A percentile compares a stretch with the other conserved stretches of the same genome.
Conservation (phyloP, 2,888 invertebrate species). For the Lasiommata megera region DNA sequence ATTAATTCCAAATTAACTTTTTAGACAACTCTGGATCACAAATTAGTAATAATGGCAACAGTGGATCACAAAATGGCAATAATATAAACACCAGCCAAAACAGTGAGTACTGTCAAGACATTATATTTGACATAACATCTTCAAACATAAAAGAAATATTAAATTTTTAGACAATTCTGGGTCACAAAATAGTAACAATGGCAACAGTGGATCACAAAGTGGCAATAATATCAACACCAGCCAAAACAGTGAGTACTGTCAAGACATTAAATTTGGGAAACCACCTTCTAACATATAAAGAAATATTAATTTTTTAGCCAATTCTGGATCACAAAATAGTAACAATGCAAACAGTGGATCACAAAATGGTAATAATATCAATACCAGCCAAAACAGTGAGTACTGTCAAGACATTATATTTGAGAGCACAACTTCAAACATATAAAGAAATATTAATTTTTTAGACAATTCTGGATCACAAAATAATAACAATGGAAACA, state of each 20-base stretch:
- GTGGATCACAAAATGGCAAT: not conserved
- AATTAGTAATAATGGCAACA: not conserved
- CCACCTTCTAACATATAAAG: not conserved
- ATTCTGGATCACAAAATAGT: not conserved
- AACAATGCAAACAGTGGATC: not conserved
- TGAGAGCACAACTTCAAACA: not conserved
- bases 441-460: not conserved
- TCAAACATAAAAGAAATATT: not conserved
- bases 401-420: not conserved
- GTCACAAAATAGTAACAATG: not conserved
- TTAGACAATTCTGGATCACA: not conserved
- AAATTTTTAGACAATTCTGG: not conserved
- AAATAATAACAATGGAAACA: too few relatives aligned
- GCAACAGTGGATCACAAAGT: not conserved
- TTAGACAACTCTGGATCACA: not conserved
- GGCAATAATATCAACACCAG: not conserved
- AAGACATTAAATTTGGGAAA: not conserved
- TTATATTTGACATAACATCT: not conserved
- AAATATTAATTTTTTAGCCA: not conserved
- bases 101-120: not conserved
- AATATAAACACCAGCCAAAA: not conserved
- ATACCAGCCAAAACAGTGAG: not conserved
- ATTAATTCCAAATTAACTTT: not conserved
- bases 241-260: not conserved
- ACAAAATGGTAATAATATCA: not conserved